phyloP scores from a whole-genome alignment of 53 echinoderm and acorn worm species.

The Stichopus horrens region DNA sequence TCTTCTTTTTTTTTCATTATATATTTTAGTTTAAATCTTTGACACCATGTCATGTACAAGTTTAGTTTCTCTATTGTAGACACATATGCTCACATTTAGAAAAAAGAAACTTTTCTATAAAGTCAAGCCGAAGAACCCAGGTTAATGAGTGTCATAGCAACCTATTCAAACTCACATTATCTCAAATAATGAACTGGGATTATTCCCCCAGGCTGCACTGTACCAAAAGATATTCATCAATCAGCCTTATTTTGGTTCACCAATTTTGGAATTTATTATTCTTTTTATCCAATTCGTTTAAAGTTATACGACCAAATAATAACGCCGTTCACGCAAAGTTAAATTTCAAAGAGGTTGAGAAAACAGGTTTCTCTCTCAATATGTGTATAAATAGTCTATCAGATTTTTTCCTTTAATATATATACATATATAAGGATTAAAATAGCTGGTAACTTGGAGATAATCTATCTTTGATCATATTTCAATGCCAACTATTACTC shows the following conservation, averaged over 20 bases:
- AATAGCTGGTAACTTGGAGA: slow-evolving; percentile 22
- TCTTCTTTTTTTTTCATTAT: neutral
- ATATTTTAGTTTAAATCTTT: no score
- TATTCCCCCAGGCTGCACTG: slow-evolving; percentile 4
- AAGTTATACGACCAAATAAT: slow-evolving; percentile 32
- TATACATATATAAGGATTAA: slow-evolving; percentile 25
- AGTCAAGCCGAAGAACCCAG: slow-evolving; percentile 15
- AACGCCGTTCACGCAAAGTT: slow-evolving; percentile 24
- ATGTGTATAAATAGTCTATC: no score
- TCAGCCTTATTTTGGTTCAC: slow-evolving; percentile 22
- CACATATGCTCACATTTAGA: neutral
- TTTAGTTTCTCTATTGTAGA: slow-evolving; percentile 1
- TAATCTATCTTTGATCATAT: slow-evolving; percentile 31
- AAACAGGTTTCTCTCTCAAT: slow-evolving; percentile 20
- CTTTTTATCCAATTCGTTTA: slow-evolving; percentile 14
- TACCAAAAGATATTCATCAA: slow-evolving; percentile 20
- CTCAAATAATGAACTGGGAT: slow-evolving; percentile 36
- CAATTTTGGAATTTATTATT: slow-evolving; percentile 6
- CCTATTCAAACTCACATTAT: slow-evolving; percentile 39
- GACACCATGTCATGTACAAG: neutral
- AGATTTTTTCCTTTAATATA: no score
- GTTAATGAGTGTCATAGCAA: slow-evolving; percentile 44
- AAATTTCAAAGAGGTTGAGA: slow-evolving; percentile 32
- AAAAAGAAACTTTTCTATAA: neutral
- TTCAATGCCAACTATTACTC: slow-evolving; percentile 36